Base-by-base conservation (phyloP, 1,140 invertebrate species). In the Matsumurasca onukii region DNA sequence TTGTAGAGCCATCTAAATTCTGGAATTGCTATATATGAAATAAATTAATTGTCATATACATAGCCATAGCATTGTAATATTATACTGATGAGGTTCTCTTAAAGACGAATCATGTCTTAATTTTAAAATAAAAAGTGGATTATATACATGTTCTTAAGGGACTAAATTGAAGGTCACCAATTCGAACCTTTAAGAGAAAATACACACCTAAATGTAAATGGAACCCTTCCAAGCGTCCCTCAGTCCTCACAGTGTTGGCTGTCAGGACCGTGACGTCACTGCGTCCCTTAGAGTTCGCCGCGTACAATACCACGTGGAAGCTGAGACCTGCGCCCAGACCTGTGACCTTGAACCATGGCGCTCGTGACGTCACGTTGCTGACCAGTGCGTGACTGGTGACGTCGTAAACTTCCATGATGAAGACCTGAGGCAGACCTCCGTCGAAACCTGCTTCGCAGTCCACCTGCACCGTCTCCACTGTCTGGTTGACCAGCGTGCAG, bases 401-500 rank as follows among this genome's bases (percentile, higher is more conserved):
- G 73, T 87, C 84, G 69, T 86, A 86, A 67, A 92, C 86, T 79
- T 91, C 89, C 77, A 92, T 85, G 29, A 89, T 84, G 81, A 92
- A 92, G 74, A 84, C 83, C 79, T 92, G 91, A 22, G 85, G 84
- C 31, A 92, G 80, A 39, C 91, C 91, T 27, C 91, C 87, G 76
- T 88, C 85, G 74, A 88, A 88, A 45, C 86, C 86, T 71, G 84
- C 84, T 17, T 77, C 73, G 74, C 87, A 88, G 48, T 86, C 82
- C 59, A 87, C 82, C 71, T 81, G 78, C 20, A 88, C 74, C 0
- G 91, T 89, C 73, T 94, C 91, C 66, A 88, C 86, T 55, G 92
- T 95, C 77, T 93, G 91, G 79, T 96, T 96, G 62, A 89, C 85
- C 24, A 95, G 80, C 15, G 85, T 81, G 75, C 87, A 88, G 76